Base-by-base conservation (phyloP, 2,797 vertebrate species). In the Chrosomus eos region DNA sequence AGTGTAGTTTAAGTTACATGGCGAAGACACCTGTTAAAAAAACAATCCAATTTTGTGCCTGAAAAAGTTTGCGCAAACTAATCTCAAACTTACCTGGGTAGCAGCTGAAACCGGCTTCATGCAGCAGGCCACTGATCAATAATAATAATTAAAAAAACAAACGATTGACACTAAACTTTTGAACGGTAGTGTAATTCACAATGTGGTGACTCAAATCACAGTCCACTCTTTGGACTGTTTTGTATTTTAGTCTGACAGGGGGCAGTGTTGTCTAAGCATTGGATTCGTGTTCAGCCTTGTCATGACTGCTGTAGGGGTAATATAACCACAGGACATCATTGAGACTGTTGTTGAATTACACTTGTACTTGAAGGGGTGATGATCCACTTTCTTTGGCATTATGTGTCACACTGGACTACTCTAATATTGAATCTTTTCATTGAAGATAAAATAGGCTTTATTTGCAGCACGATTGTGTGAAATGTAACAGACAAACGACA, bases 251-350 rank as follows among this genome's bases (percentile, higher is more conserved):
- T 68, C 73, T 75, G 53, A 84, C 89, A 94, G 94, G 92, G 94
- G 95, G 94, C 94, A 95, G 90, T 95, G 90, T 94, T 95, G 91
- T 88, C 84, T 88, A 87, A 89, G 62, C 45, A 51, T 83, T 90
- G 48, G 26, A 33, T 45, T 11, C 19, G 18, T 73, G 81, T 71
- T 67, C 10, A 26, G 53, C 51, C 23, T n/a, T 19, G 31, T 82
- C 58, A 62, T 68, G 45, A 78, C 80, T 85, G 31, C 48, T 85
- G 75, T 38, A 64, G 23, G 31, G 51, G 74, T 31, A 64, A 60
- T 51, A 5, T 73, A 66, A 77, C 58, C 43, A 45, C 51, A 73
- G 40, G 68, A 73, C 23, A 26, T 77, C 66, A 87, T 66, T 78
- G 73, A 64, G 62, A 82, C 9, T 21, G 45, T 70, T 67, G 40